These are phyloP conservation scores for Stomatorhinus walkeri DNA, from an alignment of 2,797 vertebrate species.

Conservation along the genomic window DNA sequence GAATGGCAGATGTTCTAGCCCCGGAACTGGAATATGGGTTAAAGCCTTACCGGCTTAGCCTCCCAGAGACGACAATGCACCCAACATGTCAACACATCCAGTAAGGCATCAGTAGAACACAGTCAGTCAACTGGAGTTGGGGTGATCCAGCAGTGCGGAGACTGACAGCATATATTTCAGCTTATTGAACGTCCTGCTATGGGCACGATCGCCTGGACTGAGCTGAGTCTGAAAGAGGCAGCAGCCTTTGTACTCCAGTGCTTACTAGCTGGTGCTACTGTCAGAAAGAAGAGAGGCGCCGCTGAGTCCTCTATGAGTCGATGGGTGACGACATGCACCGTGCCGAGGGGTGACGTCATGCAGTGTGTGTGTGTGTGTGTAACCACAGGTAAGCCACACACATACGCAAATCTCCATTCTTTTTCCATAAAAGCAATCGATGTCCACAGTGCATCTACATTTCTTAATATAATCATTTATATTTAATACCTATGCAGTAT, in stretches of 20 bases:
- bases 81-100: not conserved
- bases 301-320: not conserved
- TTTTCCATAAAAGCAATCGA: not conserved
- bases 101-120: not conserved
- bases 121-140: not conserved
- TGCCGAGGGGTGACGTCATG: not conserved
- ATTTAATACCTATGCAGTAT: not conserved
- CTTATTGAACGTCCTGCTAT: not conserved
- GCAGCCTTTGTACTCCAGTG: not conserved
- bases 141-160: not conserved
- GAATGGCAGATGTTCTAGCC: not conserved
- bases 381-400: not conserved
- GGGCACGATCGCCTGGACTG: not conserved
- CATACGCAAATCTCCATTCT: not conserved
- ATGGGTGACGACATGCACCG: not conserved
- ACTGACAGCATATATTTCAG: not conserved
- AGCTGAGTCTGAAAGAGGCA: not conserved
- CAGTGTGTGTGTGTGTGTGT: not conserved
- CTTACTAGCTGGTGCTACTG: not conserved
- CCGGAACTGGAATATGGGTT: not conserved
- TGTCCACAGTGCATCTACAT: not conserved
- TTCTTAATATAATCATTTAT: not conserved
- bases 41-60: not conserved
- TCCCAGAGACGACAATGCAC: not conserved
- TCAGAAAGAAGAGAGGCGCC: not conserved